Evolutionary conservation across 2,797 vertebrate genomes (phyloP), one percentile per base, ranked within the genome.

Genomic region (Taenioides sp.): DNA sequence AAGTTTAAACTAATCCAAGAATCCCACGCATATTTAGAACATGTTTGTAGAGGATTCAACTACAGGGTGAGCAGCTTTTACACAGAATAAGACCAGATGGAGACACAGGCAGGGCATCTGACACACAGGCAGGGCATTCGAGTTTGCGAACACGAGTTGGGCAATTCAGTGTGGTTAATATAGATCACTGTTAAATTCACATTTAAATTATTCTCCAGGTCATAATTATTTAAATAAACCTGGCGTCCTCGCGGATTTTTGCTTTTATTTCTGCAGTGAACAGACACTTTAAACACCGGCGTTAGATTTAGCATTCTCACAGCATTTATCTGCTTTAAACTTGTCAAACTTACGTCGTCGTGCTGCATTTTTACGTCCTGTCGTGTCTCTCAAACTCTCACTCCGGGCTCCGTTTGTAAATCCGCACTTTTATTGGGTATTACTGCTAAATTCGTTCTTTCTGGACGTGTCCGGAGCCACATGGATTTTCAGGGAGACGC

Each of bases 331-430:
- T 28, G 47, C 2, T 25, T 7, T 25, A n/a, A 40, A 2, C 6
- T 2, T 0, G 0, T 3, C 3, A 22, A 7, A 92, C 93, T 93
- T 65, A 95, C 94, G 66, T 93, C 93, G 87, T 95, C 94, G 92
- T 93, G 91, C 5, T 95, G 94, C 94, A 95, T 95, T 40, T 76
- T 87, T 2, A 0, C 0, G 18, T 76, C 34, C 37, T 70, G 0
- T 2, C 16, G 0, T 52, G 57, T 12, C 40, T n/a, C 65, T 67
- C 2, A 0, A 58, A 14, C 17, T 55, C 17, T 66, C 63, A 2
- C 14, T 1, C 1, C 1, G 0, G 1, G 27, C 0, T 37, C 31
- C 0, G 0, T 1, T 0, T 25, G 2, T 11, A 4, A 3, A 52
- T 60, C 11, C 0, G 0, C 0, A 0, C 0, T 1, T 7, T 7